A percentile compares a stretch with the other conserved stretches of the same genome.
Conservation (phyloP, 2,888 invertebrate species). For the Eupithecia inturbata region DNA sequence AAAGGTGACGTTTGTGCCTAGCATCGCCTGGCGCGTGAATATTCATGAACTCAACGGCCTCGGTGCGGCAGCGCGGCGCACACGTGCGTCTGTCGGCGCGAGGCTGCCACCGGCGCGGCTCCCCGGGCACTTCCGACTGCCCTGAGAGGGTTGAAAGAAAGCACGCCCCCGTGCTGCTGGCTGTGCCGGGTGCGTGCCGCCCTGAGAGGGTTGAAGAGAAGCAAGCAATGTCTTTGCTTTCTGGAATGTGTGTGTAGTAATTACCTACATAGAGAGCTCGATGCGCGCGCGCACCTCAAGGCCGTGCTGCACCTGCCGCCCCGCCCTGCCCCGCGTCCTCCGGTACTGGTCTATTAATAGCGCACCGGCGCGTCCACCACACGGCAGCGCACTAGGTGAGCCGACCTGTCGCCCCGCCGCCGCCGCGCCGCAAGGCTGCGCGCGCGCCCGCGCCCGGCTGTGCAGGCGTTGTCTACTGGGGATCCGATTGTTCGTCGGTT, state of each 20-base stretch:
- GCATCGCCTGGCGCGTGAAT: background rate
- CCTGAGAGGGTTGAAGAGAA: background rate
- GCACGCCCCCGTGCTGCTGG: background rate
- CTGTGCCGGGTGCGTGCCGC: background rate
- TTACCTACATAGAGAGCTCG: background rate
- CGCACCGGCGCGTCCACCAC: slow-evolving; percentile 1
- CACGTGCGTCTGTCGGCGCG: background rate
- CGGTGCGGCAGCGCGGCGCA: background rate
- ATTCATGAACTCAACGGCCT: slow-evolving; percentile 9
- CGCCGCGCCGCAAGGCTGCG: background rate
- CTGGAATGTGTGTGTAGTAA: background rate
- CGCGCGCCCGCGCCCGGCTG: no score
- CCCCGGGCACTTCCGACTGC: background rate
- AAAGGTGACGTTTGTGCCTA: background rate
- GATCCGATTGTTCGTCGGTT: background rate
- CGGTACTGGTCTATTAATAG: slow-evolving; percentile 36
- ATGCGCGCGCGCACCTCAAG: slow-evolving; percentile 12
- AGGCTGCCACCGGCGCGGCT: background rate
- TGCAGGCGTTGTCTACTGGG: no score
- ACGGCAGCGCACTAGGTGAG: background rate
- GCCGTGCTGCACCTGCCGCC: slow-evolving; percentile 19
- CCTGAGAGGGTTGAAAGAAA: no score
- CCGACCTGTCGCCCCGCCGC: background rate
- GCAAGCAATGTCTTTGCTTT: background rate
- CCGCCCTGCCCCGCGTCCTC: background rate